Conservation (phyloP, 2,797 vertebrate species). For the Vipera ursinii region DNA sequence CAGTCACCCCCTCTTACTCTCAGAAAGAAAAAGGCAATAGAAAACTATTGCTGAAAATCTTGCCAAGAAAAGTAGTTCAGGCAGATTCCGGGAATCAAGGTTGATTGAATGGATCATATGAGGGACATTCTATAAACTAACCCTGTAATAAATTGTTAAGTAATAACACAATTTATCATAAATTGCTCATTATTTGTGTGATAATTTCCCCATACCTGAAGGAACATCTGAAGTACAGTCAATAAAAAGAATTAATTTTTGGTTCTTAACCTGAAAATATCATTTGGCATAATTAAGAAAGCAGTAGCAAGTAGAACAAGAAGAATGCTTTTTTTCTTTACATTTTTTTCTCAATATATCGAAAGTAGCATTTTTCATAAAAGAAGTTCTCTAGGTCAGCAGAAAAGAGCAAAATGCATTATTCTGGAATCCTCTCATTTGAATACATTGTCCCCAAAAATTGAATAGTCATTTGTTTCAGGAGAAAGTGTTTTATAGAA, state of each 20-base stretch:
- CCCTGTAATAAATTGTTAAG: background rate
- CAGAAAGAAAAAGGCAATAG: background rate
- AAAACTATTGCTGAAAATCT: background rate
- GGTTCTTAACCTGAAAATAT: constrained; percentile 7
- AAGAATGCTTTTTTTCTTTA: background rate
- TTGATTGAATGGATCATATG: background rate
- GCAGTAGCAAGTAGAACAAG: constrained; percentile 12
- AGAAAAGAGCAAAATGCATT: constrained; percentile 3
- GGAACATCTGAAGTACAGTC: background rate
- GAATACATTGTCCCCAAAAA: background rate
- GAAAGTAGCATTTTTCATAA: background rate
- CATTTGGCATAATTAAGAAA: background rate
- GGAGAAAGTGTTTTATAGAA: background rate
- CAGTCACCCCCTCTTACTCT: background rate
- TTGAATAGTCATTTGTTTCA: constrained; percentile 11
- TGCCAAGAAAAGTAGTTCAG: background rate
- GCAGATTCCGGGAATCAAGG: background rate
- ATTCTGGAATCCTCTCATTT: background rate
- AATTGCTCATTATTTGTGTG: background rate
- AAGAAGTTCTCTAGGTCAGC: background rate
- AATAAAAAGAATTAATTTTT: constrained; percentile 15
- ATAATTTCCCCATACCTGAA: background rate
- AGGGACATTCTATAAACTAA: background rate
- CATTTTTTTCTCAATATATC: background rate
- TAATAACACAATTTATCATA: background rate